Conservation (phyloP, 2,113 vertebrate genomes). For the Aspiorhynchus laticeps region DNA sequence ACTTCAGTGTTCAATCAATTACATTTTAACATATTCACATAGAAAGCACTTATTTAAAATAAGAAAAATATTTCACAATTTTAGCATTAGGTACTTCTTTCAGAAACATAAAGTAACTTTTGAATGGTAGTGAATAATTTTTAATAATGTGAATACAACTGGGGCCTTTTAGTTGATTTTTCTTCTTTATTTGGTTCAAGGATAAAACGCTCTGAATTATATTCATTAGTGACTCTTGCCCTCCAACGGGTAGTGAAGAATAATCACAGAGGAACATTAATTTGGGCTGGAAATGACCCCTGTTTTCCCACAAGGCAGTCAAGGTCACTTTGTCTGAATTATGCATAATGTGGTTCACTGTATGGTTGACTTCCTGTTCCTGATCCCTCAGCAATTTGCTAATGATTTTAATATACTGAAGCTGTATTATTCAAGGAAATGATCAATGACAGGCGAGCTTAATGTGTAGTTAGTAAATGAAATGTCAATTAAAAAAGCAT, state of each 20-base stretch:
- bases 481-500: background rate
- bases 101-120: background rate
- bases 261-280: conserved; percentile 25
- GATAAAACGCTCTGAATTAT: background rate
- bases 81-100: background rate
- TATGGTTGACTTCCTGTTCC: conserved; percentile 1
- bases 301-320: conserved; percentile 3
- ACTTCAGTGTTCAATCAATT: too few relatives aligned
- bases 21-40: background rate
- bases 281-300: background rate
- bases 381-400: background rate
- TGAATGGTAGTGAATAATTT: background rate
- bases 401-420: conserved; percentile 8
- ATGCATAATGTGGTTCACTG: conserved; percentile 5
- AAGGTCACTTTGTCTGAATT: conserved; percentile 27
- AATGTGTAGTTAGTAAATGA: background rate
- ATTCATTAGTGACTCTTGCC: conserved; percentile 22
- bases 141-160: background rate
- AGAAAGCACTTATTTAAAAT: background rate
- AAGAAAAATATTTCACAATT: background rate
- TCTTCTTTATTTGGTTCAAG: background rate
- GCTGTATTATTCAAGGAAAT: background rate
- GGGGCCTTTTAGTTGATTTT: background rate
- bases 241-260: background rate
- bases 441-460: background rate